Base-by-base conservation (phyloP, 1,140 invertebrate genomes). In the Nasonia vitripennis region DNA sequence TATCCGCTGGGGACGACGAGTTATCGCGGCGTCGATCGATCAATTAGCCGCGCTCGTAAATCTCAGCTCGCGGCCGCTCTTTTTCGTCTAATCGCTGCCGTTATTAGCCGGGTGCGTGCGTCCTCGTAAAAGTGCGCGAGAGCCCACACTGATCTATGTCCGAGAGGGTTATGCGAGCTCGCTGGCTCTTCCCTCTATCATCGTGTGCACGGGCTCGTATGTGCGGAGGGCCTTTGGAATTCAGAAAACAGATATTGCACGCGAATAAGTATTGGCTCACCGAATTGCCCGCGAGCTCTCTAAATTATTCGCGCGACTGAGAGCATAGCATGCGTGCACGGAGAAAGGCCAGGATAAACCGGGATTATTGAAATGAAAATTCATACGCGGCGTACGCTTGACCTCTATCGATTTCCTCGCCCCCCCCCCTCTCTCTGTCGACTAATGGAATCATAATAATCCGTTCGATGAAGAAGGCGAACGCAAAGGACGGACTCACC, bases 31-130 rank as follows among this genome's bases (percentile, higher is more conserved):
- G 55, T 62, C 73, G 68, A 41, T 75, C 37, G 73, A 75, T 75
- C 73, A 45, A 75, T 75, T 75, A 75, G 17, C 14, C 37, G 20
- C 37, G 11, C 31, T 75, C 37, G 73, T 75, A 75, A 75, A 75
- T 75, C 73, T 62, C 55, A 0, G 17, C 34, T 45, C 55, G 2
- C 17, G 55, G 17, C 73, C 37, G 27, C 27, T 71, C 10, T 34
- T 62, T 62, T 62, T n/a, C 10, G 68, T 17, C 31, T 71, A 11
- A 71, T 71, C 68, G 48, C 10, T 51, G 48, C 48, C 48, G 48
- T 51, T 51, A 51, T 51, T 51, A 51, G 12, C 4, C 2, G 48
- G 12, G 55, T 62, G 17, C 20, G 55, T n/a, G 17, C 20, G 17
- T 62, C 20, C 55, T 62, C 55, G 20, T 62, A 62, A 62, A 62